Evolutionary conservation across 2,888 invertebrate species (phyloP).

Genomic region (Tenthredo notha): DNA sequence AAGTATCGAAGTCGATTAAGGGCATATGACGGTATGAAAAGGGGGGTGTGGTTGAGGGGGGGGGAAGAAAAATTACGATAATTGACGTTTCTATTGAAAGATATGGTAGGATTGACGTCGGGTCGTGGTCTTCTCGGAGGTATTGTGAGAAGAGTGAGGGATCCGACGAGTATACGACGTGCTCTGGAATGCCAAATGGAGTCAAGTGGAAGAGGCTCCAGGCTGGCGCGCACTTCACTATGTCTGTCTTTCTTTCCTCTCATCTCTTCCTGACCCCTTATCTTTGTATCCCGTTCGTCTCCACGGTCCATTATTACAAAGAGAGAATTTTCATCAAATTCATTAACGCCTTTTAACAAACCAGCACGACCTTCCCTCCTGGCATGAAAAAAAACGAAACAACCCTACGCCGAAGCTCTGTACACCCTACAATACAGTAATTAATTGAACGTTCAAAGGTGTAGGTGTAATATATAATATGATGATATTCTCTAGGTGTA

Average conservation of each 20-base stretch:
- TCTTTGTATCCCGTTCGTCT: background rate
- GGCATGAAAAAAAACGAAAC: background rate
- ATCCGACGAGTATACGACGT: slow-evolving; percentile 10
- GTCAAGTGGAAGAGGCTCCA: slow-evolving; percentile 71
- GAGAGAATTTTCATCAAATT: slow-evolving; percentile 43
- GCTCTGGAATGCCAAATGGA: slow-evolving; percentile 66
- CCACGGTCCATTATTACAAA: slow-evolving; percentile 18
- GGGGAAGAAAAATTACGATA: background rate
- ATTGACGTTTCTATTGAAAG: slow-evolving; percentile 45
- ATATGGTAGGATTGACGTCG: slow-evolving; percentile 39
- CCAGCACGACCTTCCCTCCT: background rate
- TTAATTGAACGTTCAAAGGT: slow-evolving; percentile 14
- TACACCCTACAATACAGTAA: background rate
- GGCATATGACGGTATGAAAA: background rate
- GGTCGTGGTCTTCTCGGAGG: background rate
- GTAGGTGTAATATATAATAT: background rate
- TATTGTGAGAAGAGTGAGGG: background rate
- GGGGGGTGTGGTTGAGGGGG: background rate
- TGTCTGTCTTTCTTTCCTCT: background rate
- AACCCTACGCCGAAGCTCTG: background rate
- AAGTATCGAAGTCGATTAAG: slow-evolving; percentile 26
- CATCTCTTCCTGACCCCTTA: background rate
- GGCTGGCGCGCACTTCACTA: slow-evolving; percentile 58
- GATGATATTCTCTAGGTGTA: background rate
- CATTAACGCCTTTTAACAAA: slow-evolving; percentile 25